Percentiles rank a stretch among this genome's conserved stretches.
phyloP scores from a whole-genome alignment of 2,888 invertebrate species.

The Orchesella flavescens region DNA sequence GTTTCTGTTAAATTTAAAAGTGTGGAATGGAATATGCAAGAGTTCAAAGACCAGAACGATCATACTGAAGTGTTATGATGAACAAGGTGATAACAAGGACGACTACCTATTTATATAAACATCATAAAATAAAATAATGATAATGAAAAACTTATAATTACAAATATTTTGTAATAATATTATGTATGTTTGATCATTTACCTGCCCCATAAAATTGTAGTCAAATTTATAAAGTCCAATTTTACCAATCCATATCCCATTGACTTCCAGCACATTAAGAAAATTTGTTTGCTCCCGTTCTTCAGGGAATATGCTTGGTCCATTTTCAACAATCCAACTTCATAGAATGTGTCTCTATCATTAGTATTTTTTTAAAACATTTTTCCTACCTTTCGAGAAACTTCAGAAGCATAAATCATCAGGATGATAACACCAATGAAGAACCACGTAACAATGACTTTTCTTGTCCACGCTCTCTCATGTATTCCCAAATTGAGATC shows the following conservation, averaged over 20 bases:
- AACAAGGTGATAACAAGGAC: slow-evolving; percentile 41
- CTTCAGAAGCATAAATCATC: slow-evolving; percentile 13
- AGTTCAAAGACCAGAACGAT: background rate
- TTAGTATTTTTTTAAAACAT: too few relatives aligned
- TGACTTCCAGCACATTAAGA: slow-evolving; percentile 14
- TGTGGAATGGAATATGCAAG: too few relatives aligned
- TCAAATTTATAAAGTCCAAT: slow-evolving; percentile 34
- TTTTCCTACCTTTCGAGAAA: slow-evolving; percentile 49
- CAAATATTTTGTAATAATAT: too few relatives aligned
- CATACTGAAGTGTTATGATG: slow-evolving; percentile 39
- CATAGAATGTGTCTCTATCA: too few relatives aligned
- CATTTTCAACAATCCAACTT: slow-evolving; percentile 36
- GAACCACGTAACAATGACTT: slow-evolving; percentile 17
- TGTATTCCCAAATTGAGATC: slow-evolving; percentile 38
- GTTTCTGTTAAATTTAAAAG: too few relatives aligned
- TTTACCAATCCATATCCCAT: slow-evolving; percentile 42
- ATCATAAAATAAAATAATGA: background rate
- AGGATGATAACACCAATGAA: slow-evolving; percentile 37
- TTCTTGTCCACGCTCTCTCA: slow-evolving; percentile 13
- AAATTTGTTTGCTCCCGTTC: slow-evolving; percentile 12
- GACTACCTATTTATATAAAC: slow-evolving; percentile 31
- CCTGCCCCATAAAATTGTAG: slow-evolving; percentile 46
- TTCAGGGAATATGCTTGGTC: background rate
- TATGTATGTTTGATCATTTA: too few relatives aligned
- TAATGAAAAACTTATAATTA: too few relatives aligned